A percentile compares a stretch with the other conserved stretches of the same genome.
Conservation (phyloP, 1,140 invertebrate species). For the Physella acuta region DNA sequence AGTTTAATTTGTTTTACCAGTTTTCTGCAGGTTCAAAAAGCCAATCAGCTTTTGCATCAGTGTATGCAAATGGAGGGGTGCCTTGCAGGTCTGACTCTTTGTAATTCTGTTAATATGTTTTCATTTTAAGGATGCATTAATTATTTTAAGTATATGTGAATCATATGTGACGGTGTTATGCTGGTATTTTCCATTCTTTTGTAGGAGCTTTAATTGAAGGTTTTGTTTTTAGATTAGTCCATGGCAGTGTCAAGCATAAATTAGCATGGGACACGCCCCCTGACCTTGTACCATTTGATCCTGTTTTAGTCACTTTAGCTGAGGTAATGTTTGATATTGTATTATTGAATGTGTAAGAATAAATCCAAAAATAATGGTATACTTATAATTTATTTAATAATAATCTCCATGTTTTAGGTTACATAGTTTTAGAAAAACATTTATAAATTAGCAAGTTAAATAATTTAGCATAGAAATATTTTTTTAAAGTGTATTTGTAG, state of each 20-base stretch:
- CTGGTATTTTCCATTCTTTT: slow-evolving; percentile 6
- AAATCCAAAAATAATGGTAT: not conserved
- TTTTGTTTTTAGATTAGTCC: slow-evolving; percentile 47
- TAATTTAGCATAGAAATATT: too few species aligned
- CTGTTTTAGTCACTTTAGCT: slow-evolving; percentile 54
- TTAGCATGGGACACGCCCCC: slow-evolving; percentile 54
- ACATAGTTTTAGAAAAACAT: not conserved
- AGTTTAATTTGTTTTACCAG: too few species aligned
- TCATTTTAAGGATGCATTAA: too few species aligned
- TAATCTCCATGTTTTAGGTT: not conserved
- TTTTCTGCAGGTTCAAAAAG: slow-evolving; percentile 39
- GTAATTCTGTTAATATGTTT: too few species aligned
- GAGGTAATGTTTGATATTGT: slow-evolving; percentile 41
- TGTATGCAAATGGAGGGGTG: slow-evolving; percentile 54
- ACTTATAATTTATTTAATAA: not conserved
- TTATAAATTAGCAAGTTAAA: too few species aligned
- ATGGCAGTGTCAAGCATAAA: slow-evolving; percentile 60
- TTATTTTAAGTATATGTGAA: too few species aligned
- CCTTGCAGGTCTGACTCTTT: slow-evolving; percentile 50
- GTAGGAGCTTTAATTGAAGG: not conserved
- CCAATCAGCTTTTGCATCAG: slow-evolving; percentile 51
- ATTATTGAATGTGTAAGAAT: not conserved
- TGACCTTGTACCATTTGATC: slow-evolving; percentile 57
- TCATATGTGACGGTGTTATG: too few species aligned
- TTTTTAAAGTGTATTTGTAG: too few species aligned